Evolutionary conservation across 2,888 invertebrate genomes (phyloP), one percentile per base, ranked within the genome.

Genomic region (Chamaedrilus cognettii): DNA sequence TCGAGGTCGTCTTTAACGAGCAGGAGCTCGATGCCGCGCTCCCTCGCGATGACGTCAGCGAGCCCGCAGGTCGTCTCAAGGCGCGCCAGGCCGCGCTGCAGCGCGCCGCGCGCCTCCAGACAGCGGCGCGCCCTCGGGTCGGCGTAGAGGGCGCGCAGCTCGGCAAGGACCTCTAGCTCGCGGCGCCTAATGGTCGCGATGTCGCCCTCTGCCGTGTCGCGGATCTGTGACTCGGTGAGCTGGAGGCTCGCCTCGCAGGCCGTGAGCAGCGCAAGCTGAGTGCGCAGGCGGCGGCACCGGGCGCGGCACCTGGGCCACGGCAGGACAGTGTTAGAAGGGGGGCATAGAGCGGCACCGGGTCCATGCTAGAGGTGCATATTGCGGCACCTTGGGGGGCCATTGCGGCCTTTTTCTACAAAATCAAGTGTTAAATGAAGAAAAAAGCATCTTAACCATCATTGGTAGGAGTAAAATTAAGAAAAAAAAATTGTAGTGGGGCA

Each of bases 11-110:
- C 78, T 70, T 82, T 81, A 11, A 83, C 67, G 3, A 83, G 74
- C 49, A 83, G 72, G 71, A 83, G 77, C 71, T 83, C 83, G 23
- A 83, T 77, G 26, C 79, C 78, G 63, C 77, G 76, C 64, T 81
- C 81, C 60, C 78, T 78, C 72, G 81, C 73, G 42, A 82, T 78
- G 50, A 82, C 77, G 60, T 81, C 80, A 2, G 82, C 79, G 32
- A 82, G 69, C 63, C 78, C 77, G 66, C 78, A 78, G 1, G 80
- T 79, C 60, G 74, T 79, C 67, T 80, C 76, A 32, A 83, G 70
- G 35, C 73, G 77, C 30, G 80, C 79, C 34, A 78, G 64, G 56
- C 75, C 78, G 65, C 65, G 67, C 58, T 69, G 62, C 1, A 72
- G 34, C 23, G 34, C 26, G 26, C 77, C 72, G 69, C 78, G 79